Base-by-base conservation (phyloP, 2,797 vertebrate genomes). In the Odontamblyopus lacepedii region DNA sequence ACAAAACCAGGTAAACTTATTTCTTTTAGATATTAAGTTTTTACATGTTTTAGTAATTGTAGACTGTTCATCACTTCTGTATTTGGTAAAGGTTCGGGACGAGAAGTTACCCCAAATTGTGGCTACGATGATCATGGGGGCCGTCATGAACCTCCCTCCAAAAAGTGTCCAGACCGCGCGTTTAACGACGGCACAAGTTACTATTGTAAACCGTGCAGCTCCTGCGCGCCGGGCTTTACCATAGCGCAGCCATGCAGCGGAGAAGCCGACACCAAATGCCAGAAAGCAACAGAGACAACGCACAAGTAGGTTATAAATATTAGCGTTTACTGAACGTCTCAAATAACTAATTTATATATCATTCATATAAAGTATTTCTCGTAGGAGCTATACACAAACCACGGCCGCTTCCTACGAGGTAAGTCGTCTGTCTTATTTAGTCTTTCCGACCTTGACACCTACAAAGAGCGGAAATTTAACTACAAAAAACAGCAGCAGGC, bases 81-180 rank as follows among this genome's bases (percentile, higher is more conserved):
- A 35, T 18, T 50, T 2, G 51, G 23, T 55, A 30, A 15, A 2
- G 44, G 18, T 2, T 38, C 0, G 91, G 92, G 92, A 2, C 0
- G 0, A 2, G 66, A 74, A 65, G 51, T 86, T 11, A 32, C 48
- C 0, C 23, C 69, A 0, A 88, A 93, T 55, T 94, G 92, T 72
- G 91, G 92, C 0, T 4, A 0, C 2, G 67, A 41, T 13, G 90
- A 90, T 18, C 0, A 16, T 0, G 81, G 75, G 3, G 71, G 71
- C 0, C 0, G 0, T 0, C 85, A 85, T 1, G 69, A 67, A 0
- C 0, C 0, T 0, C 0, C 0, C 0, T 0, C 0, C 0, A 27
- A 0, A 60, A 0, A 0, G 0, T 88, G 85, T 53, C 0, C 0
- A 1, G 0, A 0, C 0, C 6, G 9, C 3, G 71, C 50, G 0